A percentile compares a stretch with the other conserved stretches of the same genome.
Evolutionary conservation across 2,113 vertebrate species (phyloP).

Genomic region (Eubucco bourcierii): DNA sequence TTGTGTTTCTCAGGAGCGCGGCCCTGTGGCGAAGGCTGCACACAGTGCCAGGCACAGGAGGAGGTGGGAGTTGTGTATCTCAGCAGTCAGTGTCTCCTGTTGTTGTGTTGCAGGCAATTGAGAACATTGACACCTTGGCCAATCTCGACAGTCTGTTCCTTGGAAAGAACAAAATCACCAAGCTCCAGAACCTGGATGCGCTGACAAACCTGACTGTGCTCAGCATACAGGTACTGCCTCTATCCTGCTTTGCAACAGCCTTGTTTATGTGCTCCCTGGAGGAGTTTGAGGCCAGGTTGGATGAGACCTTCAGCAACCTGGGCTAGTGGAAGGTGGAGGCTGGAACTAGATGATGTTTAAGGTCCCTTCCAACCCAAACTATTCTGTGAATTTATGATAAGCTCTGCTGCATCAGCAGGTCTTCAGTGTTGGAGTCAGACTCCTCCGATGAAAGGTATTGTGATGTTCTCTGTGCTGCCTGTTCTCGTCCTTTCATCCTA

Average conservation of each 20-base stretch:
- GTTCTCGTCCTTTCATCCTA: neutral
- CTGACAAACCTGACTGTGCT: slow-evolving; percentile 91
- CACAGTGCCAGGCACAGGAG: neutral
- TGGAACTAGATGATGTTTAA: too few species aligned
- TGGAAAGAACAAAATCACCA: slow-evolving; percentile 98
- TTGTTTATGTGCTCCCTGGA: neutral
- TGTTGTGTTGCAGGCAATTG: slow-evolving; percentile 81
- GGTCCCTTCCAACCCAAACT: too few species aligned
- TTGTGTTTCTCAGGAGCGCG: neutral
- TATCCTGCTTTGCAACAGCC: neutral
- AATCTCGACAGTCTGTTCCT: slow-evolving; percentile 93
- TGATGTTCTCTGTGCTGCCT: neutral
- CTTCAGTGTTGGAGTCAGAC: neutral
- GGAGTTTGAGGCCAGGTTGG: too few species aligned
- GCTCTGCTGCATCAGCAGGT: neutral
- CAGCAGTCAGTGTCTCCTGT: neutral
- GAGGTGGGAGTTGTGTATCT: neutral
- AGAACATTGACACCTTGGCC: slow-evolving; percentile 87
- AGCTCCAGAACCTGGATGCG: slow-evolving; percentile 92
- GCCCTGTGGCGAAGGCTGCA: neutral
- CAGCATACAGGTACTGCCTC: slow-evolving; percentile 90
- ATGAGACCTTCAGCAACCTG: too few species aligned
- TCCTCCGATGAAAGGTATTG: neutral
- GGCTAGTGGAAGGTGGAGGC: too few species aligned
- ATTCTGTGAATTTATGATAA: neutral